A percentile compares a stretch with the other conserved stretches of the same genome.
Conservation (phyloP, 2,888 invertebrate genomes). For the Cerastoderma edule region DNA sequence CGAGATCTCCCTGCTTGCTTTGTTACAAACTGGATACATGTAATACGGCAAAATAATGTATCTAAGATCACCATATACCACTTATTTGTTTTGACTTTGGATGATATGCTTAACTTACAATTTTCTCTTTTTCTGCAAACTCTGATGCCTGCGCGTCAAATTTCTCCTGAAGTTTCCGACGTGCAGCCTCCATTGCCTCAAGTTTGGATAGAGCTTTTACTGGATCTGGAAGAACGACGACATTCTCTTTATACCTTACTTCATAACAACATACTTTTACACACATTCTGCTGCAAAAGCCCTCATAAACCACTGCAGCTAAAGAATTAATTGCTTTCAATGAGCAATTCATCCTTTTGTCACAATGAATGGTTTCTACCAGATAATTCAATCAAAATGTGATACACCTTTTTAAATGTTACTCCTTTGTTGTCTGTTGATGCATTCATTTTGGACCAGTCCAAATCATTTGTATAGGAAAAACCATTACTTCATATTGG, state of each 20-base stretch:
- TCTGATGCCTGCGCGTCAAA: slow-evolving; percentile 70
- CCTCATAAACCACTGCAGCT: no score
- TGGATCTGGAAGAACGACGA: slow-evolving; percentile 60
- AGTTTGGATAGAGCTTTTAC: slow-evolving; percentile 62
- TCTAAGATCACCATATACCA: no score
- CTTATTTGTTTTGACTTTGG: no score
- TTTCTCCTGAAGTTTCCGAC: slow-evolving; percentile 71
- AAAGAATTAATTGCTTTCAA: background rate
- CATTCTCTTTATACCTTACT: no score
- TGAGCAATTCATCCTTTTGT: background rate
- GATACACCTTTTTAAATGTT: background rate
- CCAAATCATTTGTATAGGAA: no score
- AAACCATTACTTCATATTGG: no score
- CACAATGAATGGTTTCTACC: background rate
- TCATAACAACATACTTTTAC: background rate
- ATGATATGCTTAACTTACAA: slow-evolving; percentile 2
- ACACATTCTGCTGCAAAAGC: no score
- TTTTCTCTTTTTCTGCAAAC: slow-evolving; percentile 67
- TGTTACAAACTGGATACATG: no score
- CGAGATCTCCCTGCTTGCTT: no score
- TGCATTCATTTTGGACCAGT: no score
- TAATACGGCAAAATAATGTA: no score
- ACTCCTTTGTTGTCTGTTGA: no score
- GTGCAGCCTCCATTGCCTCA: slow-evolving; percentile 71
- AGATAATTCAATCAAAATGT: background rate